These are phyloP conservation scores for Drosophila watanabei DNA, from an alignment of 1,140 invertebrate genomes.

Conservation along the genomic window DNA sequence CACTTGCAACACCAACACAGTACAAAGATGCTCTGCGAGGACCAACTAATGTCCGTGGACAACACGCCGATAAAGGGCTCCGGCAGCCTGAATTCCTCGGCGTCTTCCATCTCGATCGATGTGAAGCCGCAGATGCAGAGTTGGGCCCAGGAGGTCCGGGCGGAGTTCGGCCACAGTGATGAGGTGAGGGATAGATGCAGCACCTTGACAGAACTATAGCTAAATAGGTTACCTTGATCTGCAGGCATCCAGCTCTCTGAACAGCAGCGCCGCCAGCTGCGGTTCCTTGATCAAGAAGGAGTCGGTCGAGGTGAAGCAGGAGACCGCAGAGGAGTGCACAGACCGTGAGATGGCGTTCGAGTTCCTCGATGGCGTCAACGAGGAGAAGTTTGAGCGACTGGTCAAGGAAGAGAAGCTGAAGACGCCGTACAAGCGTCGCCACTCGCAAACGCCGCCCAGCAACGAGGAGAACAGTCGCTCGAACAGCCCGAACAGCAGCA, in stretches of 20 bases:
- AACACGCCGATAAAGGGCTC: constrained; percentile 55
- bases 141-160: constrained; percentile 74
- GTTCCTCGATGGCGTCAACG: constrained; percentile 78
- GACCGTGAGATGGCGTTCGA: constrained; percentile 75
- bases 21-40: constrained; percentile 60
- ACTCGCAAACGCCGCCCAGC: constrained; percentile 73
- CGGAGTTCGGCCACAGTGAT: constrained; percentile 65
- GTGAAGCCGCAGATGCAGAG: constrained; percentile 56
- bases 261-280: constrained; percentile 60
- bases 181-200: constrained; percentile 43
- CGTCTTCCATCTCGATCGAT: constrained; percentile 66
- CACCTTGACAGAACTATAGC: background rate
- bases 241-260: constrained; percentile 64
- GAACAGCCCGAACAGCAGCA: constrained; percentile 76
- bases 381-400: constrained; percentile 80
- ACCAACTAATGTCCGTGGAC: constrained; percentile 66
- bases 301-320: constrained; percentile 16
- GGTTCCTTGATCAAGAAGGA: constrained; percentile 40
- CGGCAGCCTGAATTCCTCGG: constrained; percentile 66
- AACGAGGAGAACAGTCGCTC: constrained; percentile 71
- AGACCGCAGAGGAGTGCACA: constrained; percentile 1
- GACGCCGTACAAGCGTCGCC: constrained; percentile 82
- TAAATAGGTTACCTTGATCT: background rate
- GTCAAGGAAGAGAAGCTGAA: constrained; percentile 84
- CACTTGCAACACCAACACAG: constrained; percentile 4